These are phyloP conservation scores for Spea multiplicata DNA, from an alignment of 2,113 vertebrate genomes.

Conservation along the genomic window DNA sequence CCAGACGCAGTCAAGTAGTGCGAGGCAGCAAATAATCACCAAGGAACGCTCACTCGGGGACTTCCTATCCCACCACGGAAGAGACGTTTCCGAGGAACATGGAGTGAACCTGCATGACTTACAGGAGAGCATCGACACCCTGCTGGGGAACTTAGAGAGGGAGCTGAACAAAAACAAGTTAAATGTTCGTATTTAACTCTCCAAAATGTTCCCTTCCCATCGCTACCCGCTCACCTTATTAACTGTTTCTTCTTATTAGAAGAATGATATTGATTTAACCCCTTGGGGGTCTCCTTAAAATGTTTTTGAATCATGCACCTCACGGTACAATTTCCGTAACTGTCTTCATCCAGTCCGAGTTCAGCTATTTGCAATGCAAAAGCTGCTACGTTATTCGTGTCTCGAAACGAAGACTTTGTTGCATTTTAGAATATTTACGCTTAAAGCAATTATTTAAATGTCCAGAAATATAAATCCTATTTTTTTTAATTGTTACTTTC, in stretches of 20 bases:
- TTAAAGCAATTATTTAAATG: no score
- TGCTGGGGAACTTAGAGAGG: constrained; percentile 93
- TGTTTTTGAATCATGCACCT: constrained; percentile 38
- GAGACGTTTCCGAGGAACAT: constrained; percentile 75
- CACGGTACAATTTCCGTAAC: constrained; percentile 51
- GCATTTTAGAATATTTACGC: no score
- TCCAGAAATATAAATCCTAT: no score
- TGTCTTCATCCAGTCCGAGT: no score
- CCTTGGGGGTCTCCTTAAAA: constrained; percentile 61
- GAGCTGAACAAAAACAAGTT: constrained; percentile 97
- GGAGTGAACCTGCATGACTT: constrained; percentile 89
- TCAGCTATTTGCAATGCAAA: no score
- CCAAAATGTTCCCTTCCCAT: not conserved
- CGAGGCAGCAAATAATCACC: constrained; percentile 39
- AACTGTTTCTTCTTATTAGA: constrained; percentile 73
- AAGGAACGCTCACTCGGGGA: constrained; percentile 76
- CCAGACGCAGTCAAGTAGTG: not conserved
- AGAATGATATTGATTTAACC: constrained; percentile 67
- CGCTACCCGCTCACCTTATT: constrained; percentile 30
- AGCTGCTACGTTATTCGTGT: no score
- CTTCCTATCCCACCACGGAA: constrained; percentile 82
- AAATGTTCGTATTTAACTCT: constrained; percentile 74
- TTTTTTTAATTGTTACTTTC: no score
- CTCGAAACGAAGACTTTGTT: no score
- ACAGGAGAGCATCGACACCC: constrained; percentile 94